These are phyloP conservation scores for Nipponacmea schrenckii DNA, from an alignment of 2,888 invertebrate species.

Conservation along the genomic window DNA sequence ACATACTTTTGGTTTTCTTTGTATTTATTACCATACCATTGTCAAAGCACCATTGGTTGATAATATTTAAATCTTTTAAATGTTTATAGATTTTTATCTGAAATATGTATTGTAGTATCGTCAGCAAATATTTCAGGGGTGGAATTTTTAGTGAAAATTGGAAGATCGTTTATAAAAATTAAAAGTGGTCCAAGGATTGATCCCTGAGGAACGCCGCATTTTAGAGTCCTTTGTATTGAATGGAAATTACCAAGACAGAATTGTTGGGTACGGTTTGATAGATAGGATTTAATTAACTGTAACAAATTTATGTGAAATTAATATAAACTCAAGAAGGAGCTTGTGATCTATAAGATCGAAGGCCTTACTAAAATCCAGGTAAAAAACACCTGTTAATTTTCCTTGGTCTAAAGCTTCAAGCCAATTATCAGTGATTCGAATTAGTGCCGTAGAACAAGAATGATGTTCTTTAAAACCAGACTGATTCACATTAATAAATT, in stretches of 20 bases:
- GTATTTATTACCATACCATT: too few species aligned
- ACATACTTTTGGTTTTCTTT: too few species aligned
- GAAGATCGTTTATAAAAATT: too few species aligned
- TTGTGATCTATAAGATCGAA: not conserved
- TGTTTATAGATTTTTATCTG: too few species aligned
- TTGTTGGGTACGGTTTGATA: not conserved
- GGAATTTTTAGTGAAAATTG: too few species aligned
- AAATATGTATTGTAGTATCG: too few species aligned
- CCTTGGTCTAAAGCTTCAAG: not conserved
- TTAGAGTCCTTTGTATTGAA: not conserved
- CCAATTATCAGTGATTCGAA: not conserved
- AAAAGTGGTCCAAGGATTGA: not conserved
- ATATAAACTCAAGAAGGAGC: not conserved
- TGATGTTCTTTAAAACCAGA: not conserved
- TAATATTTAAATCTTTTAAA: too few species aligned
- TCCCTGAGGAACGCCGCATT: not conserved
- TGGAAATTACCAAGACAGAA: not conserved
- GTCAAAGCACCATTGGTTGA: too few species aligned
- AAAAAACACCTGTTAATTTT: not conserved
- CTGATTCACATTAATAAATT: not conserved
- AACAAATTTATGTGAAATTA: not conserved
- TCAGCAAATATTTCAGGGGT: too few species aligned
- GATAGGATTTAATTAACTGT: not conserved
- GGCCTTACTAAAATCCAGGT: not conserved
- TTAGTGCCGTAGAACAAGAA: not conserved